Percentiles rank a stretch among this genome's conserved stretches.
Evolutionary conservation across 2,113 vertebrate genomes (phyloP).

Genomic region (Scytalopus superciliaris): DNA sequence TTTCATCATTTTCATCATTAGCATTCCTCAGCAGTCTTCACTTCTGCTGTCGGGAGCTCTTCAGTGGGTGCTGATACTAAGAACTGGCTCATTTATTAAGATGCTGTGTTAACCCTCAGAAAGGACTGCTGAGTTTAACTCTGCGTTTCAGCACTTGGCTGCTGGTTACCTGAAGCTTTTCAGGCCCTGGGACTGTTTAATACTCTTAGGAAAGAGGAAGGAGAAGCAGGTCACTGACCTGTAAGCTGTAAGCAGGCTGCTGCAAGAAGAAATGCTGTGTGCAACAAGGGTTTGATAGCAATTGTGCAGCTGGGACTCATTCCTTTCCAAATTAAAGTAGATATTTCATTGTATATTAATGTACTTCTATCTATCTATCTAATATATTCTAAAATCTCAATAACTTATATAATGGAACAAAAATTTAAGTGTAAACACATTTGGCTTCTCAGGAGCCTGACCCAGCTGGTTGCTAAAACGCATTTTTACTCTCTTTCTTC

Average conservation of each 20-base stretch:
- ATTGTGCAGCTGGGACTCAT: neutral
- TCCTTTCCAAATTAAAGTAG: neutral
- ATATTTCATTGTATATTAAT: neutral
- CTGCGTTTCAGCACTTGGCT: neutral
- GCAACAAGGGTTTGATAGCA: neutral
- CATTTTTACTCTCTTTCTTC: neutral
- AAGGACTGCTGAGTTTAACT: neutral
- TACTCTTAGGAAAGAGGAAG: neutral
- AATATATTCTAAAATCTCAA: neutral
- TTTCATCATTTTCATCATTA: neutral
- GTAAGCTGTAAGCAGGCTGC: neutral
- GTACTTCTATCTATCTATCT: neutral
- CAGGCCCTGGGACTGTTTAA: neutral
- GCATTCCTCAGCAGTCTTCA: neutral
- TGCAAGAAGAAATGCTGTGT: neutral
- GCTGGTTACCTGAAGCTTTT: neutral
- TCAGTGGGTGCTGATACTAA: neutral
- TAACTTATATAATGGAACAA: neutral
- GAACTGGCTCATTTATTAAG: neutral
- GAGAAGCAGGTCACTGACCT: neutral
- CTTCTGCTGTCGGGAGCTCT: neutral
- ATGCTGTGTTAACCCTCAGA: neutral
- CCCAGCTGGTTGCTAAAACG: neutral
- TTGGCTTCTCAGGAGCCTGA: neutral
- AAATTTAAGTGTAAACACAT: neutral